phyloP scores from a whole-genome alignment of 2,113 vertebrate species.

The Sturnira hondurensis region DNA sequence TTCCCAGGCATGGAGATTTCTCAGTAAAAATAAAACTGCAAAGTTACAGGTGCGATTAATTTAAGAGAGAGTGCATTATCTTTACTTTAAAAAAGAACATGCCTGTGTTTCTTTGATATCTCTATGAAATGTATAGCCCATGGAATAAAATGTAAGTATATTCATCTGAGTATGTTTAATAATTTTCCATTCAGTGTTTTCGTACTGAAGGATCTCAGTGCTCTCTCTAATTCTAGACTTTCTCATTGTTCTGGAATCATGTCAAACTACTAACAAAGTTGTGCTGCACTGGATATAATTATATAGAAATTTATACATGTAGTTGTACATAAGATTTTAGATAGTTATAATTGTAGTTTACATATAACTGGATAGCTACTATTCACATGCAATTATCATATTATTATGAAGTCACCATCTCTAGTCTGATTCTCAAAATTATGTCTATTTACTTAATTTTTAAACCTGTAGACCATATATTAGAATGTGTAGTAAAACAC shows the following conservation, averaged over 20 bases:
- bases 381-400: neutral
- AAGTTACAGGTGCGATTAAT: neutral
- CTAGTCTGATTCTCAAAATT: neutral
- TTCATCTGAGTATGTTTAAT: neutral
- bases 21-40: neutral
- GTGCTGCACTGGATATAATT: neutral
- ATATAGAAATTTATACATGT: neutral
- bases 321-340: neutral
- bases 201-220: neutral
- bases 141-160: neutral
- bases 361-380: neutral
- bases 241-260: neutral
- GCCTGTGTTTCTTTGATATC: neutral
- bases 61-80: neutral
- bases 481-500: neutral
- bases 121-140: neutral
- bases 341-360: neutral
- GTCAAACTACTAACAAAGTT: neutral
- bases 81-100: neutral
- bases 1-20: conserved; percentile 36
- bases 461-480: neutral
- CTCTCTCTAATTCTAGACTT: neutral
- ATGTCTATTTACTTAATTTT: neutral
- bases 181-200: neutral
- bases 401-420: neutral